Evolutionary conservation across 1,140 invertebrate genomes (phyloP).

Genomic region (Ephestia elutella): DNA sequence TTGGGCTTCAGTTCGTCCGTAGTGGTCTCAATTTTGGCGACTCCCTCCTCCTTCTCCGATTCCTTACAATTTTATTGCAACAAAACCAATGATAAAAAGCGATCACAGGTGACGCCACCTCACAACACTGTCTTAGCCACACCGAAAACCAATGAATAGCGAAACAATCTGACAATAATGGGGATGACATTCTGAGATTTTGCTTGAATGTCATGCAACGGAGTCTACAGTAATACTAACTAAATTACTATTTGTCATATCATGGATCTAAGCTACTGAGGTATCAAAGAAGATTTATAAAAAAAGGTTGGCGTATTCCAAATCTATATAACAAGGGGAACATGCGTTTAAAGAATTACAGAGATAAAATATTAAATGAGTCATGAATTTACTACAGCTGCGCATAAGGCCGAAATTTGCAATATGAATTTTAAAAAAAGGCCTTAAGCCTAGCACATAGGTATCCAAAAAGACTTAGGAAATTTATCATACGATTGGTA

Average conservation of each 20-base stretch:
- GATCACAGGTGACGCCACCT: constrained; percentile 24
- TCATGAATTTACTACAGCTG: background rate
- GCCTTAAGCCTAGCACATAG: background rate
- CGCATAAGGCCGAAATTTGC: background rate
- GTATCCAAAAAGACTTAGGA: background rate
- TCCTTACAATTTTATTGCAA: constrained; percentile 55
- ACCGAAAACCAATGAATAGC: constrained; percentile 26
- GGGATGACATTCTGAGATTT: background rate
- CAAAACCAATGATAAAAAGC: constrained; percentile 62
- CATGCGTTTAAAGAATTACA: background rate
- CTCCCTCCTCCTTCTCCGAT: constrained; percentile 46
- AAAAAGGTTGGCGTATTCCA: background rate
- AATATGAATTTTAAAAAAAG: background rate
- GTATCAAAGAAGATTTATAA: background rate
- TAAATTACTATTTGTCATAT: background rate
- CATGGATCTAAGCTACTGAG: constrained; percentile 7
- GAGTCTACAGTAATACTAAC: background rate
- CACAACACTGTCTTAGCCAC: constrained; percentile 34
- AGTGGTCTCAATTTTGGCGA: constrained; percentile 64
- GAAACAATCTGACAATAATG: constrained; percentile 10
- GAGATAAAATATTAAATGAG: background rate
- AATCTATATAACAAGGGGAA: background rate
- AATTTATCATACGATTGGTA: background rate
- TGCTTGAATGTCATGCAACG: background rate
- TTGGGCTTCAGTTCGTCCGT: constrained; percentile 63